A percentile compares a stretch with the other conserved stretches of the same genome.
Evolutionary conservation across 2,113 vertebrate species (phyloP).

Genomic region (Mirza zaza): DNA sequence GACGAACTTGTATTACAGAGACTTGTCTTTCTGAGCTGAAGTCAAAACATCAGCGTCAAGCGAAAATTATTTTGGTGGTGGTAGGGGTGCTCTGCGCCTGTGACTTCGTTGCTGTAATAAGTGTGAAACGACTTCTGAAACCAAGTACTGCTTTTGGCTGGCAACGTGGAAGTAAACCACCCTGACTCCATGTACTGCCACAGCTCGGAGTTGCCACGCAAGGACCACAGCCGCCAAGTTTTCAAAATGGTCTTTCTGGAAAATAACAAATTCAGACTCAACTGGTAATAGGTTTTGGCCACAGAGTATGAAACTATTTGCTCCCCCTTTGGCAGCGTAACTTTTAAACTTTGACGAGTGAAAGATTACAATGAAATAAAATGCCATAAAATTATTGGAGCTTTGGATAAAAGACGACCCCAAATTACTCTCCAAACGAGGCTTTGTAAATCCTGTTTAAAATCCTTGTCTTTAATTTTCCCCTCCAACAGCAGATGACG

Average conservation of each 20-base stretch:
- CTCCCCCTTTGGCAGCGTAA: not conserved
- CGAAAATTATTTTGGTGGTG: conserved; percentile 40
- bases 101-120: not conserved
- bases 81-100: not conserved
- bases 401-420: not conserved
- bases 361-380: not conserved
- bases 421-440: not conserved
- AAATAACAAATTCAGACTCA: not conserved
- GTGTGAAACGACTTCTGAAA: not conserved
- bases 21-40: conserved; percentile 81
- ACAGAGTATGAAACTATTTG: not conserved
- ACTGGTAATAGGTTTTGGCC: not conserved
- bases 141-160: not conserved
- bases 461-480: not conserved
- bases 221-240: not conserved
- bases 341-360: not conserved
- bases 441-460: not conserved
- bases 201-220: not conserved
- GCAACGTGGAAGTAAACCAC: not conserved
- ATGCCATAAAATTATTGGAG: not conserved
- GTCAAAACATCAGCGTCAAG: conserved; percentile 76
- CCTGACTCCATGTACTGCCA: not conserved
- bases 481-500: not conserved
- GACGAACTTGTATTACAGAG: conserved; percentile 68
- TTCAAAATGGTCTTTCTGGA: not conserved